Conservation (phyloP, 2,797 vertebrate genomes). For the Sibirionetta formosa region DNA sequence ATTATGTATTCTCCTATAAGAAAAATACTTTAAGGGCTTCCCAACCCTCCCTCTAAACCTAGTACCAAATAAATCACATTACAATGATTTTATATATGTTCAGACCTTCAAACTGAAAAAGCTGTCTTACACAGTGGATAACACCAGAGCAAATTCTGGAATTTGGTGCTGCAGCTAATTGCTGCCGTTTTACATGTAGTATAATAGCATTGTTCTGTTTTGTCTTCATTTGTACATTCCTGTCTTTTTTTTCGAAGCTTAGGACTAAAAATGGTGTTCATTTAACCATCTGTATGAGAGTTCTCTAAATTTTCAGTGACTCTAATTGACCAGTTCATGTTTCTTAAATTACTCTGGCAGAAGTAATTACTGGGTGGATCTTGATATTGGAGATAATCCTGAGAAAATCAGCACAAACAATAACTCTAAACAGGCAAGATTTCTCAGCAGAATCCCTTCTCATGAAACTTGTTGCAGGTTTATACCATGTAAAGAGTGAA, state of each 20-base stretch:
- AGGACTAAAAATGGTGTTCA: not conserved
- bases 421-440: not conserved
- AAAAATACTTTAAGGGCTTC: not conserved
- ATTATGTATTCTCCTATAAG: not conserved
- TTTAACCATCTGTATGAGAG: not conserved
- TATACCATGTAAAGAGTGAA: not conserved
- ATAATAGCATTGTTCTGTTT: not conserved
- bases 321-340: not conserved
- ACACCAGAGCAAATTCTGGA: not conserved
- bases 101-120: not conserved
- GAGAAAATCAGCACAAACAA: conserved; percentile 24
- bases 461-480: not conserved
- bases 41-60: not conserved
- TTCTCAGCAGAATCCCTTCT: not conserved
- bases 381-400: not conserved
- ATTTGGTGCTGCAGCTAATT: not conserved
- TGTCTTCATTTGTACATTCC: not conserved
- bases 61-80: not conserved
- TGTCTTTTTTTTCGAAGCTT: not conserved
- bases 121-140: not conserved
- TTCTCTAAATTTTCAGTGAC: not conserved
- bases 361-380: not conserved
- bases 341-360: conserved; percentile 28
- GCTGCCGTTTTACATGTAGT: not conserved
- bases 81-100: not conserved